Evolutionary conservation across 1,140 invertebrate species (phyloP).

Genomic region (Dreissena polymorpha): DNA sequence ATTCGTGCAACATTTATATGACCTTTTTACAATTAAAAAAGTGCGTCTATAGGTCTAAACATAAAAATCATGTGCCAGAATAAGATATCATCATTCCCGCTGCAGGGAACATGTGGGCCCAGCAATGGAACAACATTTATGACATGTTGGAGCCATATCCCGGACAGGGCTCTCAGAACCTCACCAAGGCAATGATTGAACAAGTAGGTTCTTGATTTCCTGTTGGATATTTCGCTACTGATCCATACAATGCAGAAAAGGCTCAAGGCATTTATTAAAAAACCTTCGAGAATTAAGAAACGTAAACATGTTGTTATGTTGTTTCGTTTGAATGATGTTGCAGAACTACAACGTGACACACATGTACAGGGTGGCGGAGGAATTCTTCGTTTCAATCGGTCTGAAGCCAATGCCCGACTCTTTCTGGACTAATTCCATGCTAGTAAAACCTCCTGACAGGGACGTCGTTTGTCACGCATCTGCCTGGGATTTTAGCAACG

Average conservation of each 20-base stretch:
- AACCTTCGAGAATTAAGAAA: too few species aligned
- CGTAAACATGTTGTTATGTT: too few species aligned
- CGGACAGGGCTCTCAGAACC: slow-evolving; percentile 49
- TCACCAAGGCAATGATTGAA: slow-evolving; percentile 84
- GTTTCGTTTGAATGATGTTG: too few species aligned
- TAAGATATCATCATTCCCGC: background rate
- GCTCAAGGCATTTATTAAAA: too few species aligned
- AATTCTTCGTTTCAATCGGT: slow-evolving; percentile 93
- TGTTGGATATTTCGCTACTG: too few species aligned
- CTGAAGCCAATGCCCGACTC: slow-evolving; percentile 87
- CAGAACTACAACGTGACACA: slow-evolving; percentile 88
- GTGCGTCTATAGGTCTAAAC: too few species aligned
- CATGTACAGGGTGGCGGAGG: slow-evolving; percentile 87
- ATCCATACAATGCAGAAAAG: too few species aligned
- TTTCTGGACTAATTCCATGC: slow-evolving; percentile 83
- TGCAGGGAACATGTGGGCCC: slow-evolving; percentile 95
- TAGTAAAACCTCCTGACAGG: slow-evolving; percentile 83
- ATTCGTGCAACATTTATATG: too few species aligned
- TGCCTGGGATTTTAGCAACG: slow-evolving; percentile 96
- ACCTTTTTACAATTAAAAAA: too few species aligned
- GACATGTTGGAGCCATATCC: slow-evolving; percentile 28
- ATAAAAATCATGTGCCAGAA: too few species aligned
- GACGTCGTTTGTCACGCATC: slow-evolving; percentile 91
- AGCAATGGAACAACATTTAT: slow-evolving; percentile 87
- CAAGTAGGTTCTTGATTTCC: too few species aligned